Conservation (phyloP, 2,797 vertebrate genomes). For the Rhinoraja longicauda region DNA sequence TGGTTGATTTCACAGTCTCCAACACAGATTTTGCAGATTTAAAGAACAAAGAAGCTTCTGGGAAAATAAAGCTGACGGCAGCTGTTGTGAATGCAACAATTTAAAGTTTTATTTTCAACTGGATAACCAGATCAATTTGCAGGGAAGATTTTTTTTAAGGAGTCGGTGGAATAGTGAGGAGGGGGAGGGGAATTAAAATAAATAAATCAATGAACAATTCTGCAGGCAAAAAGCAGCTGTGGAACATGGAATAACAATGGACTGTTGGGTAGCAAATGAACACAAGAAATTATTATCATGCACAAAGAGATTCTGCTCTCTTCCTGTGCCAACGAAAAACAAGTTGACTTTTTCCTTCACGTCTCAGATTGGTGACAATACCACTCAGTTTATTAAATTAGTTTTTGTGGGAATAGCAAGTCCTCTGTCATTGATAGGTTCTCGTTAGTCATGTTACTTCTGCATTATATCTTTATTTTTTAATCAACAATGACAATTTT, state of each 20-base stretch:
- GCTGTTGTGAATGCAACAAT: conserved; percentile 34
- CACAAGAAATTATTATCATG: background rate
- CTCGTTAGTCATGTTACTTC: conserved; percentile 2
- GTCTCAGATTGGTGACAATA: background rate
- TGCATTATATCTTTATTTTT: background rate
- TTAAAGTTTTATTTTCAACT: conserved; percentile 33
- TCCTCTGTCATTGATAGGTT: background rate
- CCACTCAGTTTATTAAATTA: background rate
- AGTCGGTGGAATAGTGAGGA: background rate
- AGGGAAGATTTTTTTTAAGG: background rate
- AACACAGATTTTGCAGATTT: background rate
- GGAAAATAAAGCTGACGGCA: conserved; percentile 18
- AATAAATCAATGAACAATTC: conserved; percentile 38
- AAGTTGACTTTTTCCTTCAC: background rate
- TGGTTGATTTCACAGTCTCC: conserved; percentile 17
- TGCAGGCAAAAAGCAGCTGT: background rate
- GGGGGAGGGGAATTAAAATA: conserved; percentile 23
- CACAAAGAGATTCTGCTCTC: background rate
- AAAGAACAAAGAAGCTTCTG: conserved; percentile 27
- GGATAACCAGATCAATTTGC: conserved; percentile 30
- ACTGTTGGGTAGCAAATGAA: background rate
- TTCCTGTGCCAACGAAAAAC: background rate
- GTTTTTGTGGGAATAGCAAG: background rate
- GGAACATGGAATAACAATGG: conserved; percentile 5
- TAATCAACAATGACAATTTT: background rate